Evolutionary conservation across 1,140 invertebrate genomes (phyloP).

Genomic region (Colletes gigas): DNA sequence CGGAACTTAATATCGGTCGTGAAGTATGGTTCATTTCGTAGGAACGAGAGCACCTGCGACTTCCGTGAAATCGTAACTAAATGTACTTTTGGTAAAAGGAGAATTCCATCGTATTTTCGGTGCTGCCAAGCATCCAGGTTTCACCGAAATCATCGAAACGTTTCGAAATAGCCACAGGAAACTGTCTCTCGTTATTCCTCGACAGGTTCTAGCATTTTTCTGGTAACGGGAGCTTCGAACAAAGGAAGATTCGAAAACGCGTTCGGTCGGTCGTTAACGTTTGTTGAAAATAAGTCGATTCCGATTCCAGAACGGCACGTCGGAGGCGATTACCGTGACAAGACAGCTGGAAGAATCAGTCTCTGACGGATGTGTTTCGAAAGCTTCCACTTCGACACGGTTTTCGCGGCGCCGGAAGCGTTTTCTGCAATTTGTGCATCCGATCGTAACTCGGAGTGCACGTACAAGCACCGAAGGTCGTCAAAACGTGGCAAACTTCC

Average conservation of each 20-base stretch:
- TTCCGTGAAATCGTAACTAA: constrained; percentile 16
- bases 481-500: too few relatives aligned
- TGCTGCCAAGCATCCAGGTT: too few relatives aligned
- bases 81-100: neutral
- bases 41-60: constrained; percentile 61
- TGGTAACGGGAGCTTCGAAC: too few relatives aligned
- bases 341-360: neutral
- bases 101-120: neutral
- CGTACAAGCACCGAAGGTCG: too few relatives aligned
- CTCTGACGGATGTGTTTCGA: neutral
- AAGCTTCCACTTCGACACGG: neutral
- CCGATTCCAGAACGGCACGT: neutral
- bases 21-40: constrained; percentile 35
- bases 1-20: constrained; percentile 60
- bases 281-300: neutral
- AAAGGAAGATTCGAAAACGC: too few relatives aligned
- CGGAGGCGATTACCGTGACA: neutral
- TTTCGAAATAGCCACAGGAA: too few relatives aligned
- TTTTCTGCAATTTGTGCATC: neutral
- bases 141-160: too few relatives aligned
- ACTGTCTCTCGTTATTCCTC: too few relatives aligned
- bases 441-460: too few relatives aligned
- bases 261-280: neutral
- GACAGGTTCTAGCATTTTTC: too few relatives aligned
- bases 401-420: neutral